phyloP scores from a whole-genome alignment of 2,797 vertebrate species.

The Trachurus trachurus region DNA sequence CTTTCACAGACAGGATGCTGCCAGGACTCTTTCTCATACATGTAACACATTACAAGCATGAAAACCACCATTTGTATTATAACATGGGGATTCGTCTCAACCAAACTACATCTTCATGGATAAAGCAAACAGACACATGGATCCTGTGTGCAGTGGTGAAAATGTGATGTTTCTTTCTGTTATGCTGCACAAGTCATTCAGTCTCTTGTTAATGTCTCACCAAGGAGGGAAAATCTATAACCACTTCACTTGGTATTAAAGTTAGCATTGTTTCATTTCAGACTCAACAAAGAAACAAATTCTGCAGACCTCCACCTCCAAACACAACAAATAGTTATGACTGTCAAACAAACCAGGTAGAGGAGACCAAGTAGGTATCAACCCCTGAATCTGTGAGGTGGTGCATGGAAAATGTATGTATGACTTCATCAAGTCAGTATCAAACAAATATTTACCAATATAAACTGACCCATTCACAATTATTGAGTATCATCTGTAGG shows the following conservation, averaged over 20 bases:
- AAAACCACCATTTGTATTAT: not conserved
- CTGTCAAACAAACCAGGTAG: not conserved
- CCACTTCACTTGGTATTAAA: not conserved
- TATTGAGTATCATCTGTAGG: not conserved
- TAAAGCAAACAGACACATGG: not conserved
- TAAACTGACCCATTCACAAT: not conserved
- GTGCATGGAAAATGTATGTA: not conserved
- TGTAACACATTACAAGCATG: not conserved
- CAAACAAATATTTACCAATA: not conserved
- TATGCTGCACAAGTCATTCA: not conserved
- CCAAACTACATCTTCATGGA: not conserved
- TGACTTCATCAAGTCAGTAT: not conserved
- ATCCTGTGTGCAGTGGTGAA: not conserved
- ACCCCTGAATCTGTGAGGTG: not conserved
- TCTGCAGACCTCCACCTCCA: not conserved
- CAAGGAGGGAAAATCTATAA: not conserved
- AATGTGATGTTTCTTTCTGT: not conserved
- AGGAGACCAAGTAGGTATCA: not conserved
- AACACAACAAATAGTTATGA: not conserved
- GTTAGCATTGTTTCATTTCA: not conserved
- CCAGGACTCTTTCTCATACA: conserved; percentile 31
- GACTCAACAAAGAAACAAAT: not conserved
- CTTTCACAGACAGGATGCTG: conserved; percentile 23
- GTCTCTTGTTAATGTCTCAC: not conserved
- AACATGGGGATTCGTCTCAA: not conserved